Conservation (phyloP, 2,888 invertebrate species). For the Xestoiulus laeticollis region DNA sequence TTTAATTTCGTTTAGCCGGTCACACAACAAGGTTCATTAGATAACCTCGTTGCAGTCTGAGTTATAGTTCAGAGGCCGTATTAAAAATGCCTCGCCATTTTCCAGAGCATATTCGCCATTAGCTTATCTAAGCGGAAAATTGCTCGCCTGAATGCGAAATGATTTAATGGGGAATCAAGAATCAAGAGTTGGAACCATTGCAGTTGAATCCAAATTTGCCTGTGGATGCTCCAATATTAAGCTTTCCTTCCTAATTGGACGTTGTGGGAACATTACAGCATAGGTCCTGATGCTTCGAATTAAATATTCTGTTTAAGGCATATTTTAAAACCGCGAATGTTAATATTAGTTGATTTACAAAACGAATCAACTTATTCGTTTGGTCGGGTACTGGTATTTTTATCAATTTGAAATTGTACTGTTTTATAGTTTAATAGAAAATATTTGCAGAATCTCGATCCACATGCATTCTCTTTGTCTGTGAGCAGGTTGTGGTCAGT, state of each 20-base stretch:
- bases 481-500: too few relatives aligned
- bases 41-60: not conserved
- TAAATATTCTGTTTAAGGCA: not conserved
- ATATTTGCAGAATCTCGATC: too few relatives aligned
- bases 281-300: not conserved
- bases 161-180: slow-evolving; percentile 7
- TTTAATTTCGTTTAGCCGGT: not conserved
- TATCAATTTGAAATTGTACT: too few relatives aligned
- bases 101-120: not conserved
- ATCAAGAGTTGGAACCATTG: not conserved
- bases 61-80: not conserved
- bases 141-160: not conserved
- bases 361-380: too few relatives aligned
- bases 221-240: not conserved
- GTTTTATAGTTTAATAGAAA: too few relatives aligned
- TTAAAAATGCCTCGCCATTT: not conserved
- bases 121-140: slow-evolving; percentile 29
- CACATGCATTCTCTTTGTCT: too few relatives aligned
- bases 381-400: too few relatives aligned
- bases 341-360: too few relatives aligned
- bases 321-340: not conserved
- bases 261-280: too few relatives aligned
- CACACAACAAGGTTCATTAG: not conserved
- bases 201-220: not conserved
- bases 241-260: too few relatives aligned